phyloP scores from a whole-genome alignment of 2,888 invertebrate genomes.

The Chaetogeoica ovagalla region DNA sequence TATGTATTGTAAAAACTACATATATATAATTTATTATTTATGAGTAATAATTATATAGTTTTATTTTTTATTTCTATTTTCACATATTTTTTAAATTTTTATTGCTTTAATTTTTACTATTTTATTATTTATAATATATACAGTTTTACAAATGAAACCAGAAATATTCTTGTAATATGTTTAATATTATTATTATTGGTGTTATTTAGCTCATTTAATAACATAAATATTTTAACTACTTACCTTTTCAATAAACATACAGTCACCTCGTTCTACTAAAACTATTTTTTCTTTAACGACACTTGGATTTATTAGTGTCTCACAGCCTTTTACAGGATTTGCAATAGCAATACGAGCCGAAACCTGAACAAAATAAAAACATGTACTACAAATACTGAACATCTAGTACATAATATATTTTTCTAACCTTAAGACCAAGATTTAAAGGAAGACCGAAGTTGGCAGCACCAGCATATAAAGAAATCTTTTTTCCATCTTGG shows the following conservation, averaged over 20 bases:
- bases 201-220: too few relatives aligned
- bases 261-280: constrained; percentile 86
- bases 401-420: not conserved
- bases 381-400: not conserved
- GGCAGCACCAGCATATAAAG: constrained; percentile 46
- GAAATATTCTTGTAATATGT: too few relatives aligned
- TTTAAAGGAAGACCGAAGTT: constrained; percentile 46
- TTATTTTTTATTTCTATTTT: too few relatives aligned
- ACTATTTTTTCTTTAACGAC: constrained; percentile 74
- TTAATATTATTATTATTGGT: too few relatives aligned
- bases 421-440: constrained; percentile 32
- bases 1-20: not conserved
- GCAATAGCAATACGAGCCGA: constrained; percentile 70
- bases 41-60: too few relatives aligned
- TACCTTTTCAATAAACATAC: constrained; percentile 93
- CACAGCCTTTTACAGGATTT: constrained; percentile 72
- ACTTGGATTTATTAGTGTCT: constrained; percentile 64
- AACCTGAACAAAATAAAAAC: constrained; percentile 60
- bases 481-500: constrained; percentile 37
- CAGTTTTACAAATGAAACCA: too few relatives aligned
- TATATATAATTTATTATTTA: not conserved
- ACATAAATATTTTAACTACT: not conserved
- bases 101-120: too few relatives aligned
- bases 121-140: too few relatives aligned
- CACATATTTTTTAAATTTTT: too few relatives aligned